Conservation (phyloP, 2,113 vertebrate genomes). For the Petrocephalus zakoni region DNA sequence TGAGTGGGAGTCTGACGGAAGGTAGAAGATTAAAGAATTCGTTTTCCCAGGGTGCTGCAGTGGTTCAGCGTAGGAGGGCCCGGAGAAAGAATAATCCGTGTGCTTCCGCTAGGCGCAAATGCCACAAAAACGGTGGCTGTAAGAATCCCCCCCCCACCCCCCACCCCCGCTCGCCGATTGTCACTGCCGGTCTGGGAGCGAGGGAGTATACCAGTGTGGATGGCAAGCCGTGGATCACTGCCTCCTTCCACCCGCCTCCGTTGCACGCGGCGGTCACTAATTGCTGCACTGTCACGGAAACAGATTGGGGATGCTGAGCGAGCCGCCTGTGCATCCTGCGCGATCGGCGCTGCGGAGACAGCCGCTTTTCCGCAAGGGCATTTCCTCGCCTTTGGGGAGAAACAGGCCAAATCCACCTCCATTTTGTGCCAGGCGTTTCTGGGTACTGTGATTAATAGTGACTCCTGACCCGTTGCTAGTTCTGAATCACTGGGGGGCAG, state of each 20-base stretch:
- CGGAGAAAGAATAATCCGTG: background rate
- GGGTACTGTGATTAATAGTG: background rate
- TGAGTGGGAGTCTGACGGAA: background rate
- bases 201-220: background rate
- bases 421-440: background rate
- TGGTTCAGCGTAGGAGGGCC: background rate
- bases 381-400: background rate
- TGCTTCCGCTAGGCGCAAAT: background rate
- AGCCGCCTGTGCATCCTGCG: background rate
- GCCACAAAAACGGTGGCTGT: background rate
- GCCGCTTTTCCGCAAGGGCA: background rate
- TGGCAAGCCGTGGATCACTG: background rate
- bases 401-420: background rate
- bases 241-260: background rate
- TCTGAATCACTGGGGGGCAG: background rate
- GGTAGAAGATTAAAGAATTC: constrained; percentile 6
- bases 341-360: background rate
- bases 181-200: background rate
- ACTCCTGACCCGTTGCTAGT: background rate
- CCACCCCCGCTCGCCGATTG: background rate
- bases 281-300: background rate
- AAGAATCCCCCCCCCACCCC: background rate
- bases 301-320: background rate
- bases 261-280: background rate
- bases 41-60: background rate